Conservation (phyloP, 2,113 vertebrate genomes). For the Seriola dumerili region DNA sequence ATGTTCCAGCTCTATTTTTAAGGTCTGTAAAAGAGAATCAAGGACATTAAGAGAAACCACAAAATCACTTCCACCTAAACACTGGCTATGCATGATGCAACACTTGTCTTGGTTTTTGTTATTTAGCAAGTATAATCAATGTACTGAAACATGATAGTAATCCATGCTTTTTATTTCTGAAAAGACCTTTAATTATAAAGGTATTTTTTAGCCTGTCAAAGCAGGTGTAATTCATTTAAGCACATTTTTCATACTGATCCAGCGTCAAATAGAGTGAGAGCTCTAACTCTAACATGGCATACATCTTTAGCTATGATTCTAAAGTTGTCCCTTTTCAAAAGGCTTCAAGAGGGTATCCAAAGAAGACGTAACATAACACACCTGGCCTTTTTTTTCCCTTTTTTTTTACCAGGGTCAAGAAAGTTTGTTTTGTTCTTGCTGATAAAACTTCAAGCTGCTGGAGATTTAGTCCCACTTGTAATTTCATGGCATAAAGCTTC, state of each 20-base stretch:
- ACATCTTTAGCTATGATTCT: not conserved
- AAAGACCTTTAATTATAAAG: conserved; percentile 4
- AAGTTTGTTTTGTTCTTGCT: conserved; percentile 14
- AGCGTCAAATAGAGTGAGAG: not conserved
- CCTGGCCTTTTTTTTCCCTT: not conserved
- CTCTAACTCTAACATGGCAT: not conserved
- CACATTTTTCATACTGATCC: not conserved
- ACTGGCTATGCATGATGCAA: conserved; percentile 10
- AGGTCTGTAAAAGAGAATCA: conserved; percentile 3
- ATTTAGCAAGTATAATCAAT: conserved; percentile 15
- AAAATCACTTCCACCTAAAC: conserved; percentile 5
- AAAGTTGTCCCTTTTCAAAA: not conserved
- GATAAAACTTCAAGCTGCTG: conserved; percentile 21
- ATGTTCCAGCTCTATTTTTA: not conserved
- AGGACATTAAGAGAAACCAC: not conserved
- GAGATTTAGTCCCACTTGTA: conserved; percentile 5
- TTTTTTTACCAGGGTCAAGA: not conserved
- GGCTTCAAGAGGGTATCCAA: not conserved
- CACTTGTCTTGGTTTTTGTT: not conserved
- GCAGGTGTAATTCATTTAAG: not conserved
- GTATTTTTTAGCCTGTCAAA: conserved; percentile 25
- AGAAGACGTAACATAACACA: not conserved
- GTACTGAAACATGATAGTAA: not conserved
- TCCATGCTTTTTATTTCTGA: not conserved
- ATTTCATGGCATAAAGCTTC: conserved; percentile 6